Evolutionary conservation across 2,113 vertebrate species (phyloP), one percentile per base, ranked within the genome.

Genomic region (Cephalopholis sonnerati): DNA sequence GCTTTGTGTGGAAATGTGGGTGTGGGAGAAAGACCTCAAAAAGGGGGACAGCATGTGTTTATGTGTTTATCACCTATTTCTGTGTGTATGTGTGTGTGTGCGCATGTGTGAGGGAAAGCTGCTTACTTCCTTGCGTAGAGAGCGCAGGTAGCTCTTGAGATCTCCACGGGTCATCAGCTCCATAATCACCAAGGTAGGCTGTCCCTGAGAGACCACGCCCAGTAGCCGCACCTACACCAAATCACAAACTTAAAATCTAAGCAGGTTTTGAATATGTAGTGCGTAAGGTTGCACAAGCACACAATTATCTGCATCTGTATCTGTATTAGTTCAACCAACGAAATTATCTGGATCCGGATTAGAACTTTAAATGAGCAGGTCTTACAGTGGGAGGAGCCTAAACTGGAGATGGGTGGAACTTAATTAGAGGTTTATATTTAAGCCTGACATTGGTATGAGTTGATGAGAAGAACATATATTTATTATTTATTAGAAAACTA

Each of bases 171-270:
- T 99, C 98, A 99, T 99, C 91, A 99, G 95, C 89, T 99, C 98
- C 98, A 99, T 99, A 87, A 99, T 99, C 91, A 99, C 98, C 93
- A 99, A 92, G 0, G 98, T 99, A 20, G 98, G 98, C 91, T 99
- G 98, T 80, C 98, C 98, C 93, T 99, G 98, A 72, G 98, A 99
- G 84, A 99, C 98, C 83, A 99, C 98, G 0, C 98, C 98, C 86
- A 99, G 96, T 80, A 99, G 93, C 25, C 98, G 96, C 87, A 99
- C 98, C 98, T 99, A 80, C 11, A 85, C 88, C 62, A 92, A n/a
- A 91, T 74, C 82, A 87, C 39, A 89, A 58, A 24, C 27, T 24
- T 32, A 46, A 54, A 25, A 46, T 51, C 36, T 18, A 62, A 71
- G 29, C 57, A 70, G 9, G 69, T 27, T 83, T 59, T 41, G 5